Evolutionary conservation across 2,113 vertebrate genomes (phyloP).

Genomic region (cattle (Bos taurus)): ARS-UCD2.0 NC_037339.1:65782001-65782500

Average conservation of each 20-base stretch:
- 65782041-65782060: neutral
- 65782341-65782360: neutral
- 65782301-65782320: neutral
- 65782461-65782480: neutral
- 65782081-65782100: neutral
- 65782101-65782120: neutral
- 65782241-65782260: neutral
- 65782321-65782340: too few relatives aligned
- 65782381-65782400: neutral
- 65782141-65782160: neutral
- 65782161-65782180: neutral
- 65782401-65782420: neutral
- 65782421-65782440: neutral
- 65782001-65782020: neutral
- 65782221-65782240: neutral
- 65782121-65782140: neutral
- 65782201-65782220: neutral
- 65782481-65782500: neutral
- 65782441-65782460: neutral
- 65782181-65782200: neutral
- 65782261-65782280: neutral
- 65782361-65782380: neutral
- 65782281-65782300: neutral
- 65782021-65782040: neutral
- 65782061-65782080: neutral